A percentile compares a stretch with the other conserved stretches of the same genome.
Conservation (phyloP, 2,113 vertebrate genomes). For the Otus sunia region DNA sequence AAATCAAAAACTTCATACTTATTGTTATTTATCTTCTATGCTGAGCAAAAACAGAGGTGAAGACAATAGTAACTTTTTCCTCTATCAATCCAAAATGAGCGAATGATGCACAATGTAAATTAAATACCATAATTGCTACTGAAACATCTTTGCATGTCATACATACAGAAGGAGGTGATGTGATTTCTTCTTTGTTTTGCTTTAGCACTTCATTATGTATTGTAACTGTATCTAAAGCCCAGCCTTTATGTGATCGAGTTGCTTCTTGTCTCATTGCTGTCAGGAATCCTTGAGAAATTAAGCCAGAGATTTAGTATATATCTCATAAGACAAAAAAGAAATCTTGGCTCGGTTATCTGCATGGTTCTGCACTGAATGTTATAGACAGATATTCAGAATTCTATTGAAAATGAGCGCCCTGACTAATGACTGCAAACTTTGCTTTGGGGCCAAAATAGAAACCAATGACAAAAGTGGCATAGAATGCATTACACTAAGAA, state of each 20-base stretch:
- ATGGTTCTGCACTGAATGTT: background rate
- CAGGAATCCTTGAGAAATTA: conserved; percentile 73
- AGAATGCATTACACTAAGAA: background rate
- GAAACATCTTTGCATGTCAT: background rate
- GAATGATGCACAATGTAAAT: background rate
- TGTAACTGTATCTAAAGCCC: conserved; percentile 77
- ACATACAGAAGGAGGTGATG: conserved; percentile 69
- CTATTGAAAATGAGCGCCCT: background rate
- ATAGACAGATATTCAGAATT: background rate
- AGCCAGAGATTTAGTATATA: conserved; percentile 29
- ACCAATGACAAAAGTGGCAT: background rate
- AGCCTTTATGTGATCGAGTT: conserved; percentile 78
- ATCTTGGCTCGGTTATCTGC: background rate
- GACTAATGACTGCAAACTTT: background rate
- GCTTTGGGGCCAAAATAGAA: background rate
- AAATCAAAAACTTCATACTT: background rate
- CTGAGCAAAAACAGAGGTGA: background rate
- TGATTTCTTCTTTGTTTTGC: conserved; percentile 75
- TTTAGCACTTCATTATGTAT: conserved; percentile 76
- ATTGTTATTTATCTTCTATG: background rate
- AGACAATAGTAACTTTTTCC: background rate
- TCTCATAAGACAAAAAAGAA: background rate
- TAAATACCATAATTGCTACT: background rate
- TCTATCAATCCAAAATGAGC: background rate
- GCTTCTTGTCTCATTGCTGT: conserved; percentile 81